These are phyloP conservation scores for Brevipalpus yothersi DNA, from an alignment of 1,140 invertebrate species.

Conservation along the genomic window DNA sequence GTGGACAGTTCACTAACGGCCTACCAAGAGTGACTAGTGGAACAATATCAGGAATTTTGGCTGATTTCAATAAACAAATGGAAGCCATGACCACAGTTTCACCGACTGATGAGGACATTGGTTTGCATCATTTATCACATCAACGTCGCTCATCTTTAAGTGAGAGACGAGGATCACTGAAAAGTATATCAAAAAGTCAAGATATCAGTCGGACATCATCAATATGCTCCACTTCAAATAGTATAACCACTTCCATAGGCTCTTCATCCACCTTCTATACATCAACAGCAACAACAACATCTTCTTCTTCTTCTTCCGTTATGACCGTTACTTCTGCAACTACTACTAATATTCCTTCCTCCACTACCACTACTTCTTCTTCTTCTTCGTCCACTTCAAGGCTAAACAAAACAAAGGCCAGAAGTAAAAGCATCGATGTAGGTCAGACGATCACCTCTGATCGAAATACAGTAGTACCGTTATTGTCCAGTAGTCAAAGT, in stretches of 20 bases:
- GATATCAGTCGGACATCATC: not conserved
- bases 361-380: not conserved
- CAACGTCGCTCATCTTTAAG: not conserved
- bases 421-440: not conserved
- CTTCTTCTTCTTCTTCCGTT: not conserved
- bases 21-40: conserved; percentile 15
- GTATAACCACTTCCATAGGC: not conserved
- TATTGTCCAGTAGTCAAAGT: not conserved
- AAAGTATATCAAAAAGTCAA: too few species aligned
- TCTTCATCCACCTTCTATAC: not conserved
- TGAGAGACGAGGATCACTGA: not conserved
- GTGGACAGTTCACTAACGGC: conserved; percentile 8
- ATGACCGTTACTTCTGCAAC: not conserved
- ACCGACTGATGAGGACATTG: conserved; percentile 5
- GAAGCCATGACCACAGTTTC: conserved; percentile 7
- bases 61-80: conserved; percentile 23
- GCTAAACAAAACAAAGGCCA: not conserved
- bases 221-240: not conserved
- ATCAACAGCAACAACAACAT: not conserved
- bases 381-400: not conserved
- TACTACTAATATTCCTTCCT: not conserved
- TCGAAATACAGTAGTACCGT: not conserved
- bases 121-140: not conserved
- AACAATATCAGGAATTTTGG: conserved; percentile 27
- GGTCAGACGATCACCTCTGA: not conserved